Evolutionary conservation across 1,140 invertebrate species (phyloP), one percentile per base, ranked within the genome.

Genomic region (Andricus grossulariae): DNA sequence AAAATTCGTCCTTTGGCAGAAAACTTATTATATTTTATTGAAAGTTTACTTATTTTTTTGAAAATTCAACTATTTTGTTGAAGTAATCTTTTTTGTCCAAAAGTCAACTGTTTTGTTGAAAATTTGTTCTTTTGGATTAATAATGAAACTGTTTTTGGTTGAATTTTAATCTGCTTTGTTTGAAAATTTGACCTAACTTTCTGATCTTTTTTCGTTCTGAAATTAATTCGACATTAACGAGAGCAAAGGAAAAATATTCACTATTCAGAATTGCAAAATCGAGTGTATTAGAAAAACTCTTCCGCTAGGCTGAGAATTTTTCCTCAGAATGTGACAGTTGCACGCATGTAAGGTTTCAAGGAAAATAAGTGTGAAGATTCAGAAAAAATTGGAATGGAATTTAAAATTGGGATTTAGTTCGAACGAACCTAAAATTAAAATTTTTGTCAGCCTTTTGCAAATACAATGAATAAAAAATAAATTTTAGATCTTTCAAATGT

Each of bases 161-260:
- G 5, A 32, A 32, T 32, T 3, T 32, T 32, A 32, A 32, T 32
- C 1, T 5, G 3, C 5, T 32, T 32, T 32, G 25, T 32, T 32
- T 32, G 3, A 32, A 32, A 5, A 32, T 39, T 45, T 1, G 39
- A 45, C 39, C 6, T 11, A 11, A 1, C 39, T 45, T 45, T 45
- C 39, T 7, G 10, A 11, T 10, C 10, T 8, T 8, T 45, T 45
- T 11, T 10, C 39, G 7, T 45, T 50, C 39, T 73, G 73, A 78
- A 83, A 80, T 32, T 74, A 72, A 81, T 71, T 66, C 25, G 60
- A 76, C 79, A 74, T 82, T 79, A 79, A 78, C 39, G 39, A 39
- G 6, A 45, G 8, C 2, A 0, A 12, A 32, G 32, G 60, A 39
- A 16, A 66, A 66, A 45, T 66, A 66, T n/a, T 66, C 25, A 16